Conservation (phyloP, 2,113 vertebrate genomes). For the Hippocampus mohnikei region DNA sequence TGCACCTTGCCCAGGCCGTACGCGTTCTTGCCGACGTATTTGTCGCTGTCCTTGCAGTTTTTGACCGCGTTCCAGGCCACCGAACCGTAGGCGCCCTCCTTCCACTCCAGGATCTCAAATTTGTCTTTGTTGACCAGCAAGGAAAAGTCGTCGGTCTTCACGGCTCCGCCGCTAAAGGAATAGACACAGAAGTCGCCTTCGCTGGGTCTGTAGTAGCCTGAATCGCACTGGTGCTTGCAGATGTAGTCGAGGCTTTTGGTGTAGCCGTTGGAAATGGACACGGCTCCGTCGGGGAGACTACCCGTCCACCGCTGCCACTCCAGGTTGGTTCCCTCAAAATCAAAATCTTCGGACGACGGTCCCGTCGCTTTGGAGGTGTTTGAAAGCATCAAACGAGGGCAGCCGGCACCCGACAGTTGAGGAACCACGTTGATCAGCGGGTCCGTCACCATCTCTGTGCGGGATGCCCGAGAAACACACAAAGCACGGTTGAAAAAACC, state of each 20-base stretch:
- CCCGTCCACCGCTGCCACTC: constrained; percentile 46
- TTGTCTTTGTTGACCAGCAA: constrained; percentile 57
- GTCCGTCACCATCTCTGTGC: background rate
- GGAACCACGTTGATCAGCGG: background rate
- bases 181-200: constrained; percentile 45
- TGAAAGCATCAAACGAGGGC: background rate
- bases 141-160: constrained; percentile 23
- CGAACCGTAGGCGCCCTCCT: constrained; percentile 32
- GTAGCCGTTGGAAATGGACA: constrained; percentile 49
- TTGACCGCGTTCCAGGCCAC: constrained; percentile 41
- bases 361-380: no score
- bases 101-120: constrained; percentile 65
- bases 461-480: background rate
- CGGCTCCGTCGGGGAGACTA: constrained; percentile 38
- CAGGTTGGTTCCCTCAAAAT: constrained; percentile 28
- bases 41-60: constrained; percentile 25
- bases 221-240: constrained; percentile 42
- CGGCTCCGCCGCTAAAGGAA: constrained; percentile 25
- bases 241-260: constrained; percentile 38
- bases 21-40: constrained; percentile 59
- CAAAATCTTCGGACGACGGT: no score
- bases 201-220: constrained; percentile 48
- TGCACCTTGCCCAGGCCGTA: constrained; percentile 65
- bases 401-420: background rate
- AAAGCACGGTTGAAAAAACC: background rate